Evolutionary conservation across 2,888 invertebrate species (phyloP), one percentile per base, ranked within the genome.

Genomic region (Lordiphosa fenestrarum): DNA sequence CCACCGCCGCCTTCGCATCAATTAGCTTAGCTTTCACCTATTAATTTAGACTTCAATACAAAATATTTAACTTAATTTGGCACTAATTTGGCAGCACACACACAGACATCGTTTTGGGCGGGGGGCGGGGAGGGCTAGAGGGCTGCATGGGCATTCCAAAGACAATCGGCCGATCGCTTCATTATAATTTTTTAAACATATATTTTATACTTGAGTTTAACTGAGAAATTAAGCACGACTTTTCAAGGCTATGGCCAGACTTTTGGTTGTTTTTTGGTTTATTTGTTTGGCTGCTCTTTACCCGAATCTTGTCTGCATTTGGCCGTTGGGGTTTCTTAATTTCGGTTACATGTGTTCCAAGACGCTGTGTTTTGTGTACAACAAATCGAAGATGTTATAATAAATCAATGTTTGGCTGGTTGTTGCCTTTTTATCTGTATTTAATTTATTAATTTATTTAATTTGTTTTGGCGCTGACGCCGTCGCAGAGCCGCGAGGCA

Each of bases 141-240:
- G 30, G 30, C n/a, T n/a, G n/a, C 48, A 44, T 38, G 13, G 58
- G 53, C 36, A 53, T 41, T 44, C 39, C 25, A 46, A 67, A 73
- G 58, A 67, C 61, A 58, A 71, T 69, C 60, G 66, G 47, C 37
- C 42, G 57, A 67, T 66, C 56, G 66, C 74, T 72, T 80, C 55
- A 80, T 77, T 77, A 76, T 74, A 80, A 77, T 76, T 71, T 73
- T 65, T 72, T 59, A 72, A 76, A 58, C 72, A 80, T 77, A 80
- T 77, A 73, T 74, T 76, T 76, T 67, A 73, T 76, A 69, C 70
- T 71, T 70, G 76, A 70, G 73, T 76, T 69, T 66, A 73, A 63
- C 77, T 78, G 71, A 81, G 75, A 78, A 78, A 80, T 78, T 78
- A 80, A 81, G 78, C 80, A 74, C 78, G 80, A 80, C 76, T 81